phyloP scores from a whole-genome alignment of 2,797 vertebrate genomes.

The Sciurus carolinensis region DNA sequence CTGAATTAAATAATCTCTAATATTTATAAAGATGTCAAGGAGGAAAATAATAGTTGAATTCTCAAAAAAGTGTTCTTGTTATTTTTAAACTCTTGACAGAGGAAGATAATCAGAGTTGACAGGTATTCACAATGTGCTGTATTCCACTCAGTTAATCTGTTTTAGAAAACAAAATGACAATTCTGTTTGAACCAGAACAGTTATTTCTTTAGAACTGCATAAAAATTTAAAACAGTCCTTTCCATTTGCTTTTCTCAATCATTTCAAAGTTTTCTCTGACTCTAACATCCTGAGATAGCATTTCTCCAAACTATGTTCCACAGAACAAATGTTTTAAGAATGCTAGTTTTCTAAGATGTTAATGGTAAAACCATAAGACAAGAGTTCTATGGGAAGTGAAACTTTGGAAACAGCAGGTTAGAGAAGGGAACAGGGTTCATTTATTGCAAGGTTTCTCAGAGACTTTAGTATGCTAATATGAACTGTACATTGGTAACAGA shows the following conservation, averaged over 20 bases:
- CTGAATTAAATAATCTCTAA: constrained; percentile 60
- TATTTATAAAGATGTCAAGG: constrained; percentile 70
- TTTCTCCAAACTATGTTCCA: neutral
- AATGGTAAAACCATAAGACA: neutral
- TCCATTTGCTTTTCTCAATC: constrained; percentile 13
- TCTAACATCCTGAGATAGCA: neutral
- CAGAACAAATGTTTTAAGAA: neutral
- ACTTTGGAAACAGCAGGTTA: neutral
- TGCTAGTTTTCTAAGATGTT: neutral
- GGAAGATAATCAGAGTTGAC: constrained; percentile 78
- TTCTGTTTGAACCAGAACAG: constrained; percentile 10
- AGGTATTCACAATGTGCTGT: constrained; percentile 39
- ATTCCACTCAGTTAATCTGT: constrained; percentile 25
- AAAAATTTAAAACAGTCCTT: constrained; percentile 37
- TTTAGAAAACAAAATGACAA: constrained; percentile 66
- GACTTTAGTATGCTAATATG: neutral
- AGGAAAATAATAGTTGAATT: constrained; percentile 78
- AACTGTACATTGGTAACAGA: constrained; percentile 33
- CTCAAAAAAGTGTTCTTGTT: constrained; percentile 75
- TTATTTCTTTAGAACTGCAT: constrained; percentile 1
- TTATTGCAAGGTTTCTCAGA: neutral
- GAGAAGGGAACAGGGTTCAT: neutral
- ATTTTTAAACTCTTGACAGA: constrained; percentile 76
- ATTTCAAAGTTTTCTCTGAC: neutral
- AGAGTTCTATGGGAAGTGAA: neutral